Evolutionary conservation across 2,113 vertebrate species (phyloP), one percentile per base, ranked within the genome.

Genomic region (Thamnophis sirtalis): DNA sequence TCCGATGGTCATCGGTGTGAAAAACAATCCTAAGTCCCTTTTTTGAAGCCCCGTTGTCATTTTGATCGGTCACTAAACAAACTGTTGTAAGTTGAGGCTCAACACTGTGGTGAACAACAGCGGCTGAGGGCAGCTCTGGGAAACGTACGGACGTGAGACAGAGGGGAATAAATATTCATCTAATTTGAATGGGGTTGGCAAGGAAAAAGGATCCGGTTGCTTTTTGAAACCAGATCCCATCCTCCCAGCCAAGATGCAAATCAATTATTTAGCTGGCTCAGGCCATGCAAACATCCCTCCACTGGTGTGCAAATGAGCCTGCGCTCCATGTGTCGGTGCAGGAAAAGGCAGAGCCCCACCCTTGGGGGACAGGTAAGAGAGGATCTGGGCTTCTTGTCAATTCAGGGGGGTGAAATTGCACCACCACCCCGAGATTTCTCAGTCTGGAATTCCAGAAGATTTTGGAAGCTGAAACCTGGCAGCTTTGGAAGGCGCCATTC

Each of bases 281-380:
- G 91, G 92, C 92, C 90, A 49, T 90, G 94, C 89, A 93, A 87
- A 93, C n/a, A 96, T 48, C 84, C 38, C 21, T 86, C 89, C 60
- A 2, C 80, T 63, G 63, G 58, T 68, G 51, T 26, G 24, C 26
- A 13, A 11, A 68, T 68, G 63, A 68, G 73, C 73, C 73, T 1
- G 17, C 2, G n/a, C 21, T 17, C 49, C 1, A 21, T 3, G 17
- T 84, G 2, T 19, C 0, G 3, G 19, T 10, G 9, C 5, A 3
- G 11, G 28, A 4, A 92, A 54, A 54, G 19, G 55, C 58, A 84
- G 48, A 26, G 5, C 33, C 9, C 21, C 28, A 3, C 17, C 2
- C 33, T 15, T 9, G 85, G 90, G 28, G 88, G 43, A 8, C 43
- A 93, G 86, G 68, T 89, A 73, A 3, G 9, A 68, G 33, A 4